A percentile compares a stretch with the other conserved stretches of the same genome.
These are phyloP conservation scores for Zelostemma sp. DNA, from an alignment of 1,140 invertebrate genomes.

Conservation along the genomic window DNA sequence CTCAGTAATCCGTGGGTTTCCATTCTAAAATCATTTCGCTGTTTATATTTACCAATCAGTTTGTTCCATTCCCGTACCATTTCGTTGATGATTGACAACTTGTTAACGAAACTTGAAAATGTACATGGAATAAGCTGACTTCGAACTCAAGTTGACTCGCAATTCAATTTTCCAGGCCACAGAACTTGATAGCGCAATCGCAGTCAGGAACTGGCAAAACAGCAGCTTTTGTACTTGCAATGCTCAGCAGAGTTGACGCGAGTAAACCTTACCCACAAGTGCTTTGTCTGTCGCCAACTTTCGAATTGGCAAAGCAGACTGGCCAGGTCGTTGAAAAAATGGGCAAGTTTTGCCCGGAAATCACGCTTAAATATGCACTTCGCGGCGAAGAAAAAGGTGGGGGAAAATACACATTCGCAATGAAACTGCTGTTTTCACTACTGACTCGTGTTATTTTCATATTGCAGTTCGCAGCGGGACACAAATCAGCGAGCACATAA, in stretches of 20 bases:
- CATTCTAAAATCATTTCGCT: no score
- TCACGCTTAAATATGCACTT: slow-evolving; percentile 92
- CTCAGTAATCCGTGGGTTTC: slow-evolving; percentile 89
- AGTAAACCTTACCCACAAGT: slow-evolving; percentile 87
- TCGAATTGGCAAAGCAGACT: slow-evolving; percentile 97
- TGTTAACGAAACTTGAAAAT: no score
- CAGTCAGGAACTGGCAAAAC: slow-evolving; percentile 99
- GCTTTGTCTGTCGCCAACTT: slow-evolving; percentile 96
- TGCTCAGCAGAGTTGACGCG: slow-evolving; percentile 93
- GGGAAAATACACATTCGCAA: no score
- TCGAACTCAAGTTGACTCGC: no score
- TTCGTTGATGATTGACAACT: no score
- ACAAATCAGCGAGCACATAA: slow-evolving; percentile 89
- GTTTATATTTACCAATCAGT: no score
- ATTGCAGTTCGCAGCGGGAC: slow-evolving; percentile 66
- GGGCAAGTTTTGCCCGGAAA: slow-evolving; percentile 91
- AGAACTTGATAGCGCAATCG: slow-evolving; percentile 99
- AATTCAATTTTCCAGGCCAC: slow-evolving; percentile 69
- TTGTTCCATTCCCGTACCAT: no score
- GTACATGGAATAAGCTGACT: no score
- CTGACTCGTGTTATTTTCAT: no score
- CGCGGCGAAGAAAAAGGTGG: slow-evolving; percentile 86
- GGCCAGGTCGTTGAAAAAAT: slow-evolving; percentile 95
- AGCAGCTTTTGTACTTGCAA: slow-evolving; percentile 96
- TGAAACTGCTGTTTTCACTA: no score